These are phyloP conservation scores for Thamnophis sirtalis DNA, from an alignment of 2,113 vertebrate genomes.

Conservation along the genomic window DNA sequence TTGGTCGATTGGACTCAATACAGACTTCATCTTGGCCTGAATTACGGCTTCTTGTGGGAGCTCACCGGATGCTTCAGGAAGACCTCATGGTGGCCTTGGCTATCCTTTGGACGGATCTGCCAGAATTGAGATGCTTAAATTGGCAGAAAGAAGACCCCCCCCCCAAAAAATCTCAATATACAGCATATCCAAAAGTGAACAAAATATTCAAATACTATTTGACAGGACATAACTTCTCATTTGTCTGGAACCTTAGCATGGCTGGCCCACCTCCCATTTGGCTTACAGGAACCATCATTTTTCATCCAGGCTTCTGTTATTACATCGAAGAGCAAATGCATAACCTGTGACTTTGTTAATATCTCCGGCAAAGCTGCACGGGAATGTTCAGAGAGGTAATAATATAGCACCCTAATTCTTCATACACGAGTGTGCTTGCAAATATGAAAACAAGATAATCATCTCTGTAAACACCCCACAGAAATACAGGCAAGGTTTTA, in stretches of 20 bases:
- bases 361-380: neutral
- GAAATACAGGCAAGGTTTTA: neutral
- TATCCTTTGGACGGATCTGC: too few relatives aligned
- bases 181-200: neutral
- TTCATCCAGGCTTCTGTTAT: neutral
- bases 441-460: neutral
- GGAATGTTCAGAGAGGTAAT: neutral
- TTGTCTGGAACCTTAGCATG: neutral
- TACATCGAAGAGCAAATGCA: neutral
- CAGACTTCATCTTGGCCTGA: neutral
- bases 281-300: neutral
- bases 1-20: conserved; percentile 18
- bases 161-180: neutral
- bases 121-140: neutral
- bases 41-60: neutral
- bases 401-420: accelerated
- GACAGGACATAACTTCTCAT: neutral
- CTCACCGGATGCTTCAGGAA: neutral
- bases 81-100: neutral
- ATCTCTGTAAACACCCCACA: neutral
- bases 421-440: neutral
- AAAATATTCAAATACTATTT: neutral
- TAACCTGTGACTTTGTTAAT: neutral
- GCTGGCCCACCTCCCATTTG: neutral
- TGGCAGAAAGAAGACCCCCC: neutral